Evolutionary conservation across 2,888 invertebrate species (phyloP), one percentile per base, ranked within the genome.

Genomic region (Dynastes grantii): DNA sequence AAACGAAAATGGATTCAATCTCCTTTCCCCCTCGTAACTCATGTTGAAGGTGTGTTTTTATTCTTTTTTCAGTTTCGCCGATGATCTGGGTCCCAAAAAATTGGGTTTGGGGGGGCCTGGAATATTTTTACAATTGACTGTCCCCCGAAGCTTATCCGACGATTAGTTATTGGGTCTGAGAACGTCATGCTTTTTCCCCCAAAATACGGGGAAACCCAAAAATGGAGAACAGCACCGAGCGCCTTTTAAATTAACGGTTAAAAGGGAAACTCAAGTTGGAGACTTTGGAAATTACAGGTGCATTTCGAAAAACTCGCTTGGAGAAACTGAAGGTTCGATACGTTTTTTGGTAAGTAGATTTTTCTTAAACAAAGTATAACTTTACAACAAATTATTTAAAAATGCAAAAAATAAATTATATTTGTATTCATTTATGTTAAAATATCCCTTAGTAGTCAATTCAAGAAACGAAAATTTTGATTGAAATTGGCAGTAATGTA

Each of bases 51-150:
- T n/a, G n/a, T 64, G 64, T 64, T 70, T 71, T 71, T 71, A 16
- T 84, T 83, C 84, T 83, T 82, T 79, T 90, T 90, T 32, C 90
- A 97, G 97, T 97, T 90, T 95, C 96, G 0, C 97, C 97, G 73
- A 96, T 97, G 95, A 96, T 97, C 87, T 97, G 96, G 95, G 96
- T 97, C 82, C n/a, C n/a, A n/a, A n/a, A n/a, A n/a, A n/a, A n/a
- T n/a, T n/a, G n/a, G n/a, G n/a, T n/a, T n/a, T n/a, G n/a, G n/a
- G n/a, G n/a, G n/a, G n/a, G n/a, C n/a, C n/a, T n/a, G n/a, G n/a
- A n/a, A n/a, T n/a, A n/a, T n/a, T n/a, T n/a, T n/a, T n/a, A n/a
- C n/a, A 67, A 94, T 97, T 86, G 97, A 97, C 90, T 97, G 97
- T 88, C 96, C 88, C 96, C 97, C 27, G 97, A 97, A 88, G 97